Evolutionary conservation across 1,140 invertebrate species (phyloP).

Genomic region (Leptinotarsa texana): DNA sequence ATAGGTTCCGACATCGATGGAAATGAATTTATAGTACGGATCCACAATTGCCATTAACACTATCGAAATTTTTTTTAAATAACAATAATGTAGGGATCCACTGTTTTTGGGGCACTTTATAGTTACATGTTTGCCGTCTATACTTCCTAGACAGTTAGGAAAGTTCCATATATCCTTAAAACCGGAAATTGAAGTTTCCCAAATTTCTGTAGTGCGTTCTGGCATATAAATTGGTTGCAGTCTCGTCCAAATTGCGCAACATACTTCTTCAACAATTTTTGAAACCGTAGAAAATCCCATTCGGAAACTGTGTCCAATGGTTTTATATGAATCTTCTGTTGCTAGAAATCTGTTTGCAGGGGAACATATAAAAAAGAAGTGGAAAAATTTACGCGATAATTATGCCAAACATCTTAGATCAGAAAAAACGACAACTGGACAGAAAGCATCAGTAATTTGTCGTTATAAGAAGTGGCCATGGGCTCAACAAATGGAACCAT

Average conservation of each 20-base stretch:
- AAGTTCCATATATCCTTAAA: slow-evolving; percentile 40
- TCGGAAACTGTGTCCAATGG: slow-evolving; percentile 12
- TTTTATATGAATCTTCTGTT: slow-evolving; percentile 14
- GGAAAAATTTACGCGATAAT: slow-evolving; percentile 34
- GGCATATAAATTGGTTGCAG: slow-evolving; percentile 25
- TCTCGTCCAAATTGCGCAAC: slow-evolving; percentile 7
- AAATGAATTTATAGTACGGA: slow-evolving; percentile 23
- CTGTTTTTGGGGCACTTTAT: slow-evolving; percentile 51
- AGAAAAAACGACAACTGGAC: slow-evolving; percentile 1
- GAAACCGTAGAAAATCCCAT: slow-evolving; percentile 13
- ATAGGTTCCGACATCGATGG: slow-evolving; percentile 20
- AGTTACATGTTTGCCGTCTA: slow-evolving; percentile 45
- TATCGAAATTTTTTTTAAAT: slow-evolving; percentile 10
- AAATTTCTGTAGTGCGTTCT: slow-evolving; percentile 27
- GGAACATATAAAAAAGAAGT: background rate
- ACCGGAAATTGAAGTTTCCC: slow-evolving; percentile 47
- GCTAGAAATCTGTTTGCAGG: slow-evolving; percentile 1
- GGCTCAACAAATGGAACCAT: slow-evolving; percentile 36
- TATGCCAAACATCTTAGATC: slow-evolving; percentile 37
- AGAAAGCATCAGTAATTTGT: background rate
- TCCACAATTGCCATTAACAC: slow-evolving; percentile 26
- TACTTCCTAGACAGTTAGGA: slow-evolving; percentile 34
- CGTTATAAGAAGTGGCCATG: slow-evolving; percentile 38
- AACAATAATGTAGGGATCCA: slow-evolving; percentile 57
- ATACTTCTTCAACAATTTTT: slow-evolving; percentile 14